A percentile compares a stretch with the other conserved stretches of the same genome.
phyloP scores from a whole-genome alignment of 2,113 vertebrate genomes.

The Oncorhynchus masou region DNA sequence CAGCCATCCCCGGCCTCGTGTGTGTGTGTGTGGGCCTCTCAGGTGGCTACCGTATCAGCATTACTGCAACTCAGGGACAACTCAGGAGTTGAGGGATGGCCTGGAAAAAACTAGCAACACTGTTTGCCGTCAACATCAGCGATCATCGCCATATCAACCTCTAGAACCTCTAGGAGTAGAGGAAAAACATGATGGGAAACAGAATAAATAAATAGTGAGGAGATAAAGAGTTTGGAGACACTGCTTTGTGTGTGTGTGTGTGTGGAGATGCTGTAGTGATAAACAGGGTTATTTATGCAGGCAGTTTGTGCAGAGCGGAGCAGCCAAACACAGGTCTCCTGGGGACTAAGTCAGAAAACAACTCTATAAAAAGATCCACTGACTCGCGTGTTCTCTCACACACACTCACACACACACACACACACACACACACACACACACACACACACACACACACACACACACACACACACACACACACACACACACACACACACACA shows the following conservation, averaged over 20 bases:
- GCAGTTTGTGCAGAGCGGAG: constrained; percentile 34
- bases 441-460: not conserved
- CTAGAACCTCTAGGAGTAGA: constrained; percentile 28
- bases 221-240: too few relatives aligned
- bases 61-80: not conserved
- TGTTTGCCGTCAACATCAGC: constrained; percentile 21
- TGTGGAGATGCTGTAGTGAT: constrained; percentile 40
- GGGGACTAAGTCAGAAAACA: constrained; percentile 62
- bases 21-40: constrained; percentile 31
- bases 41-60: constrained; percentile 21
- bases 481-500: not conserved
- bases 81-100: constrained; percentile 58
- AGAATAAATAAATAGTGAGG: constrained; percentile 27
- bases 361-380: constrained; percentile 62
- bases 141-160: constrained; percentile 54
- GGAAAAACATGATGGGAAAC: constrained; percentile 22
- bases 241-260: constrained; percentile 12
- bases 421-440: not conserved
- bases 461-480: constrained; percentile 6
- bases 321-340: constrained; percentile 57
- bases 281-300: constrained; percentile 70
- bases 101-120: constrained; percentile 1
- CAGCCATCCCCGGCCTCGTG: not conserved
- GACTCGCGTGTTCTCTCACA: constrained; percentile 25
- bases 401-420: not conserved